phyloP scores from a whole-genome alignment of 2,113 vertebrate genomes.

The Mungos mungo region DNA sequence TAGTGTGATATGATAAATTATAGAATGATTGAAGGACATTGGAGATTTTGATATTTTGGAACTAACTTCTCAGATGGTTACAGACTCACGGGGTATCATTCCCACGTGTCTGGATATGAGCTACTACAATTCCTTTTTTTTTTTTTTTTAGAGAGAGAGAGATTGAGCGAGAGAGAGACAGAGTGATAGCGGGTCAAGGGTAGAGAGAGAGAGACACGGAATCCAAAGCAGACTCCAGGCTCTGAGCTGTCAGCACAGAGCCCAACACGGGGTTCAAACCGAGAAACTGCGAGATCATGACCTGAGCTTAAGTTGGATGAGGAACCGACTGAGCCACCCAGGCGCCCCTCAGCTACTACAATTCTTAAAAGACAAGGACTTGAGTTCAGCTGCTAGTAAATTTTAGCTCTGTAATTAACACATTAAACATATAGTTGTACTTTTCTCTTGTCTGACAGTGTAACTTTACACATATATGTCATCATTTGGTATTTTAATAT shows the following conservation, averaged over 20 bases:
- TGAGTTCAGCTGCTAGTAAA: background rate
- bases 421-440: background rate
- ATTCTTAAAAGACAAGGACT: conserved; percentile 20
- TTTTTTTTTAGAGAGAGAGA: no score
- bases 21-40: background rate
- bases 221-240: no score
- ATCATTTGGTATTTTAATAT: conserved; percentile 41
- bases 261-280: no score
- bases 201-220: no score
- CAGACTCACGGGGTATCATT: background rate
- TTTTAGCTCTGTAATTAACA: background rate
- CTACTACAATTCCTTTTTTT: background rate
- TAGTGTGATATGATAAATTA: background rate
- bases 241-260: no score
- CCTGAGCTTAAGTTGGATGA: no score
- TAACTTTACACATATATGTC: conserved; percentile 29
- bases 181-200: no score
- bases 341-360: background rate
- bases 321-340: no score
- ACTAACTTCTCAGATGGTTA: background rate
- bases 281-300: no score
- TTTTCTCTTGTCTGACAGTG: conserved; percentile 29
- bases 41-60: background rate
- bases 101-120: background rate
- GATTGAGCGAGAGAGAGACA: no score